Evolutionary conservation across 1,140 invertebrate genomes (phyloP).

Genomic region (Nephila pilipes): DNA sequence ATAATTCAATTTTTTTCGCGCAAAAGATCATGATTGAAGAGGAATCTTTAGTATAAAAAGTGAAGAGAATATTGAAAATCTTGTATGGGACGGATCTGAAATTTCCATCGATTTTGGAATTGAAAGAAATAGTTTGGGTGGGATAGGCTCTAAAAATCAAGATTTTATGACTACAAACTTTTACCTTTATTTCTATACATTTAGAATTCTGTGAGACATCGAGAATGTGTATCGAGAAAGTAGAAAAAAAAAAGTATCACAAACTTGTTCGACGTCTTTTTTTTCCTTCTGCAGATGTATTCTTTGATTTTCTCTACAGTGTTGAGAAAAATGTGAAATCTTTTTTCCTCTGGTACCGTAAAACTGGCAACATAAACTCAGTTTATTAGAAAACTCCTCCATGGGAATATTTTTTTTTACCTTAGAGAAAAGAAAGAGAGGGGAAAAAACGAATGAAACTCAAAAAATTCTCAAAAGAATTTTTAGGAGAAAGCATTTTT

Average conservation of each 20-base stretch:
- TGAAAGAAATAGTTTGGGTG: not conserved
- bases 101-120: not conserved
- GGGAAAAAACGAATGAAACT: not conserved
- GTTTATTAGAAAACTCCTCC: conserved; percentile 33
- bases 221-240: not conserved
- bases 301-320: not conserved
- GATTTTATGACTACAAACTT: conserved; percentile 33
- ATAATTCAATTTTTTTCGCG: not conserved
- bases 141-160: not conserved
- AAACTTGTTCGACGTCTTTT: not conserved
- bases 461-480: not conserved
- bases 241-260: not conserved
- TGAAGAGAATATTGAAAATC: not conserved
- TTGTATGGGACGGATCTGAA: not conserved
- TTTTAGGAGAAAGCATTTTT: not conserved
- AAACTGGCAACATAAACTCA: conserved; percentile 35
- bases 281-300: not conserved
- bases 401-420: not conserved
- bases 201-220: conserved; percentile 11
- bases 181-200: not conserved
- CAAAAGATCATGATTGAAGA: not conserved
- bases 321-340: conserved; percentile 20
- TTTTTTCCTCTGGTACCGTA: conserved; percentile 5
- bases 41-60: not conserved
- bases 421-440: not conserved